These are phyloP conservation scores for Stercorarius parasiticus DNA, from an alignment of 2,113 vertebrate species.

Conservation along the genomic window DNA sequence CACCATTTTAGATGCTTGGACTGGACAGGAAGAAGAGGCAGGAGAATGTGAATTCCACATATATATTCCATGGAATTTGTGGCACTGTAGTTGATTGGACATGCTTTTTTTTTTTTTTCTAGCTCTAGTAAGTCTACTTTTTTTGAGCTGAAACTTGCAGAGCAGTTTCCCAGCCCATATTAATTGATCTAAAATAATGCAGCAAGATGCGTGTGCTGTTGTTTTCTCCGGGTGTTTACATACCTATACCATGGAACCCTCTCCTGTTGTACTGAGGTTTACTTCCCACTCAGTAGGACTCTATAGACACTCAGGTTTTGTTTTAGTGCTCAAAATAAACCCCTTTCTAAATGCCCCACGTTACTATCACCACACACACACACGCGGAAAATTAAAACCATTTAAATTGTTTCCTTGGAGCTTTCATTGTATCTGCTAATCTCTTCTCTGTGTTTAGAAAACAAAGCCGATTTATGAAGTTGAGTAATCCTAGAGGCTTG, in stretches of 20 bases:
- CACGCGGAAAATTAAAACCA: background rate
- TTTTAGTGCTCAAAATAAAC: background rate
- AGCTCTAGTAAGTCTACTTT: background rate
- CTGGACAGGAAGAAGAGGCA: background rate
- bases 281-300: background rate
- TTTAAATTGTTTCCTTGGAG: background rate
- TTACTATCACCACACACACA: too few species aligned
- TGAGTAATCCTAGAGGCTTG: background rate
- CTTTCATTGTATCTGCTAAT: background rate
- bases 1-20: accelerated
- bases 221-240: background rate
- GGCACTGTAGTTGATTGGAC: background rate
- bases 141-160: background rate
- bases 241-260: background rate
- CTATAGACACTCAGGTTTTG: background rate
- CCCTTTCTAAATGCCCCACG: background rate
- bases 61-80: background rate
- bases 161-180: background rate
- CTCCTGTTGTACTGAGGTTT: background rate
- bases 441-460: background rate
- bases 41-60: background rate
- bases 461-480: background rate
- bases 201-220: accelerated
- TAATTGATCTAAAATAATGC: background rate
- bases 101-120: background rate